Percentiles rank a stretch among this genome's conserved stretches.
Conservation (phyloP, 2,888 invertebrate species). For the Phengaris arion region DNA sequence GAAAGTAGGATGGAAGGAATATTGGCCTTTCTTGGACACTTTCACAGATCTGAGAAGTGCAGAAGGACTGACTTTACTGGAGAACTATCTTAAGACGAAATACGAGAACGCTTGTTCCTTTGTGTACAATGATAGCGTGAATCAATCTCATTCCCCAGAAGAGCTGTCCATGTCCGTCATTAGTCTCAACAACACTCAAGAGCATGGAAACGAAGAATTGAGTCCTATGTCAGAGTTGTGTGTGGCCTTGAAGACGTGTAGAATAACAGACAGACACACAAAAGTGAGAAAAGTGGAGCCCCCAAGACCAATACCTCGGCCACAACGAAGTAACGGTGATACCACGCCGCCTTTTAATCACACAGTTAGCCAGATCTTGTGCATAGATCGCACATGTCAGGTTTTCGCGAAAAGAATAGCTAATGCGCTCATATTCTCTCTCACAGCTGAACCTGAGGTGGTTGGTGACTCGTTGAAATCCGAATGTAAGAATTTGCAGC, state of each 20-base stretch:
- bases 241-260: conserved; percentile 77
- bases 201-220: conserved; percentile 48
- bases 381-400: conserved; percentile 71
- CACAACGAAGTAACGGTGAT: conserved; percentile 59
- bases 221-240: conserved; percentile 82
- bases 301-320: conserved; percentile 57
- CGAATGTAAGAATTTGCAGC: conserved; percentile 84
- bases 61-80: conserved; percentile 87
- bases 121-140: conserved; percentile 62
- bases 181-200: conserved; percentile 51
- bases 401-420: conserved; percentile 86
- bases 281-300: conserved; percentile 65
- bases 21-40: conserved; percentile 93
- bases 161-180: conserved; percentile 61
- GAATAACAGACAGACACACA: conserved; percentile 61
- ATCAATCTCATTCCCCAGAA: conserved; percentile 52
- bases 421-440: conserved; percentile 79
- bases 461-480: conserved; percentile 80
- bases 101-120: conserved; percentile 69
- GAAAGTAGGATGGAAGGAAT: conserved; percentile 91
- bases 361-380: conserved; percentile 64
- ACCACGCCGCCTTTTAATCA: conserved; percentile 52
- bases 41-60: conserved; percentile 87
- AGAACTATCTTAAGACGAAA: conserved; percentile 83
- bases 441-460: conserved; percentile 76